These are phyloP conservation scores for Sussaba pulchella DNA, from an alignment of 2,888 invertebrate genomes.

Conservation along the genomic window DNA sequence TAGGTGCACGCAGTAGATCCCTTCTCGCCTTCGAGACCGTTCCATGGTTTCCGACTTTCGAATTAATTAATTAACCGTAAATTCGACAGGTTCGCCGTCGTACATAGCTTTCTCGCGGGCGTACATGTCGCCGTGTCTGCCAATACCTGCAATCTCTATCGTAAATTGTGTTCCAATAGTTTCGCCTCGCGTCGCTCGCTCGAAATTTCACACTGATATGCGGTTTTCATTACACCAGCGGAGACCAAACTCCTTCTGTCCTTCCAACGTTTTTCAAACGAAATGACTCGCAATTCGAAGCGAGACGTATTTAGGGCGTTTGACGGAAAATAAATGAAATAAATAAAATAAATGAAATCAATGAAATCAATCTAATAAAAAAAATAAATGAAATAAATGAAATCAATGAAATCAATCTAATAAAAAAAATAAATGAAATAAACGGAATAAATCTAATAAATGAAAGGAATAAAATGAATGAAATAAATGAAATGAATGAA, in stretches of 20 bases:
- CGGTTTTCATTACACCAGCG: not conserved
- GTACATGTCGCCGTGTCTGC: conserved; percentile 20
- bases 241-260: not conserved
- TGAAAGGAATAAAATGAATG: too few relatives aligned
- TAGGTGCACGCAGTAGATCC: not conserved
- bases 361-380: too few relatives aligned
- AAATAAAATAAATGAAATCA: too few relatives aligned
- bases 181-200: conserved; percentile 5
- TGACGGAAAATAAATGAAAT: conserved; percentile 48
- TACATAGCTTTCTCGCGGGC: conserved; percentile 40
- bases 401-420: too few relatives aligned
- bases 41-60: conserved; percentile 10
- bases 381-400: too few relatives aligned
- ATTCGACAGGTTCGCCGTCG: conserved; percentile 35
- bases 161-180: conserved; percentile 37
- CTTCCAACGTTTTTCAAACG: not conserved
- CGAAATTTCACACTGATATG: conserved; percentile 10
- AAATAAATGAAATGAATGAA: too few relatives aligned
- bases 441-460: too few relatives aligned
- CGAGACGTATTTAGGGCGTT: conserved; percentile 23
- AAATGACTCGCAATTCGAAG: conserved; percentile 5
- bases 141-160: conserved; percentile 24
- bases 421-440: too few relatives aligned
- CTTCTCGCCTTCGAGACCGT: conserved; percentile 31
- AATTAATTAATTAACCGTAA: conserved; percentile 59